Percentiles rank a stretch among this genome's conserved stretches.
Conservation (phyloP, 2,113 vertebrate species). For the Xiphias gladius region DNA sequence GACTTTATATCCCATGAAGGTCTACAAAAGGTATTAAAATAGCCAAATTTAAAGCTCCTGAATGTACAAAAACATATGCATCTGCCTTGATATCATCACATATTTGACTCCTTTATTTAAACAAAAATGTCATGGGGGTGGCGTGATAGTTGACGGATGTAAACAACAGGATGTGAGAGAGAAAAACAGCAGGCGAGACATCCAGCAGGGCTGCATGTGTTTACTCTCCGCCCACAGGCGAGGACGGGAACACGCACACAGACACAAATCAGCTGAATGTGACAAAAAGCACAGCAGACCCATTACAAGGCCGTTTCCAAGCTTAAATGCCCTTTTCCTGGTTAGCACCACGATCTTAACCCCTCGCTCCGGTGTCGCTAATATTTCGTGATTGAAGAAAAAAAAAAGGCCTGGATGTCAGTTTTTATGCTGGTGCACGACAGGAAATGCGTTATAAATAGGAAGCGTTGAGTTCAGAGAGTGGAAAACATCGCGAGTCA, state of each 20-base stretch:
- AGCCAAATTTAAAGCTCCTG: not conserved
- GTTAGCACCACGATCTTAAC: rapidly evolving
- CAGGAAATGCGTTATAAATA: constrained; percentile 34
- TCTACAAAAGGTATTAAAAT: not conserved
- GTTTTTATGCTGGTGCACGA: not conserved
- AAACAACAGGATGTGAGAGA: constrained; percentile 68
- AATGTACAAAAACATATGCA: not conserved
- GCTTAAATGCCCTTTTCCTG: constrained; percentile 6
- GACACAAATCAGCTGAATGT: not conserved
- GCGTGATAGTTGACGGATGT: constrained; percentile 25
- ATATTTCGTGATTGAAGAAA: not conserved
- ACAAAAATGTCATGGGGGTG: not conserved
- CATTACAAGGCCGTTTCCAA: not conserved
- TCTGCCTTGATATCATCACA: not conserved
- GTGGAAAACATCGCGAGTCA: constrained; percentile 21
- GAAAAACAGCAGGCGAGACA: constrained; percentile 37
- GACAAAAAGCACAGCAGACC: constrained; percentile 16
- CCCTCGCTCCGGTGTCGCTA: not conserved
- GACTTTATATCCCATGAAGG: too few relatives aligned
- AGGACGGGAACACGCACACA: not conserved
- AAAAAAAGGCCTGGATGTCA: not conserved
- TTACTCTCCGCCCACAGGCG: constrained; percentile 44
- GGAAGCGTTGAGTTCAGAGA: constrained; percentile 7
- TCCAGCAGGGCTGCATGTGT: constrained; percentile 26
- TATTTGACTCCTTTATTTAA: not conserved